Conservation (phyloP, 2,797 vertebrate species). For the Myripristis murdjan region DNA sequence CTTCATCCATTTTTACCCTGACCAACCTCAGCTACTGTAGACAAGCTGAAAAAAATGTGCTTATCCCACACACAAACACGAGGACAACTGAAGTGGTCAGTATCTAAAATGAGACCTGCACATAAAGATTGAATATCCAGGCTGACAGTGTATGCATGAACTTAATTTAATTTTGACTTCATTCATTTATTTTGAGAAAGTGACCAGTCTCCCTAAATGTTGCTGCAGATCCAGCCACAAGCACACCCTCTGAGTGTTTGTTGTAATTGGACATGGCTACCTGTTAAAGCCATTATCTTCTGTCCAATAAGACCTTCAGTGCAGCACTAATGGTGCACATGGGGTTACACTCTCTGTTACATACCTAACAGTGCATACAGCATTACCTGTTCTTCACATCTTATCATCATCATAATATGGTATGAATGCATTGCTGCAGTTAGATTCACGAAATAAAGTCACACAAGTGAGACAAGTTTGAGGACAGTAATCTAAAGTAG, state of each 20-base stretch:
- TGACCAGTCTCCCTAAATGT: constrained; percentile 35
- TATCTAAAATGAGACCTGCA: constrained; percentile 3
- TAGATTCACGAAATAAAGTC: constrained; percentile 3
- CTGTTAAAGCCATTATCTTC: constrained; percentile 73
- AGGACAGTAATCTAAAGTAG: not conserved
- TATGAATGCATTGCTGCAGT: not conserved
- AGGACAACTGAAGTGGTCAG: constrained; percentile 9
- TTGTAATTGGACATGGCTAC: constrained; percentile 53
- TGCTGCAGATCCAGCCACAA: constrained; percentile 43
- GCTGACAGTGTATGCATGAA: constrained; percentile 17
- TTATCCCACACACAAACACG: not conserved
- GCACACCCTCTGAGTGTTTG: constrained; percentile 41
- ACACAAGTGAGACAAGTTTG: not conserved
- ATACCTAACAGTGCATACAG: not conserved
- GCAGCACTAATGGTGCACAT: constrained; percentile 20
- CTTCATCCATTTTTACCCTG: not conserved
- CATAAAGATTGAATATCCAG: constrained; percentile 42
- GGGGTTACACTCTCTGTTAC: constrained; percentile 4
- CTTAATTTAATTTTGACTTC: too few relatives aligned
- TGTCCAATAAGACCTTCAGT: constrained; percentile 47
- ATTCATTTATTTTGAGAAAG: constrained; percentile 40
- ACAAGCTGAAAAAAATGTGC: not conserved
- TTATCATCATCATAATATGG: not conserved
- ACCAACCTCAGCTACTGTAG: not conserved
- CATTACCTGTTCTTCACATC: constrained; percentile 4